Evolutionary conservation across 2,113 vertebrate species (phyloP), one percentile per base, ranked within the genome.

Genomic region (Vicugna pacos): DNA sequence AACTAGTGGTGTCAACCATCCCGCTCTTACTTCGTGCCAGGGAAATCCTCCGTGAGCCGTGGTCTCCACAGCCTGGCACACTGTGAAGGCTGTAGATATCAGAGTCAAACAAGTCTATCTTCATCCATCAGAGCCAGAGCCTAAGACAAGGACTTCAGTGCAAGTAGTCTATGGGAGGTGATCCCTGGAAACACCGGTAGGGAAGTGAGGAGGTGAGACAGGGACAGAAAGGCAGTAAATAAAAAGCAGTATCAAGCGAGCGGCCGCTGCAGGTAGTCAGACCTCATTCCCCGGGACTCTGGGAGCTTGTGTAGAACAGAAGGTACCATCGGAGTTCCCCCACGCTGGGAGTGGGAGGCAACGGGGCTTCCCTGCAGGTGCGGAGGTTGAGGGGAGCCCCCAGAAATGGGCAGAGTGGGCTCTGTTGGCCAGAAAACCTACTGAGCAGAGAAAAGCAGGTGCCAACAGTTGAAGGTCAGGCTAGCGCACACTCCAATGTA

Each of bases 281-380:
- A 14, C 10, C 17, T 32, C 56, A 38, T 48, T 28, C 20, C 11
- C 17, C 19, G 73, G 60, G 38, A 38, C 9, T 42, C 62, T 72
- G 35, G 69, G 54, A 11, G 24, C 32, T 52, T 20, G 13, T 1
- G 5, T 15, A 50, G 52, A 69, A 26, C 0, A 16, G 28, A 67
- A 19, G 1, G 19, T 0, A 22, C 32, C 17, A 8, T n/a, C 10
- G 5, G 11, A 14, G 2, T 6, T 14, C 60, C 12, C 8, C 13
- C 6, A 3, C 0, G 9, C 16, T 15, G 15, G 56, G 28, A n/a
- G 28, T 15, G 13, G 24, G 24, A 32, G 26, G 32, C 5, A 50
- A 52, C 3, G 28, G 15, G 10, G 7, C 26, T 48, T 89, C 26
- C 46, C 54, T 62, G 7, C 11, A 17, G 9, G 24, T 12, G n/a